Conservation (phyloP, 2,888 invertebrate genomes). For the Parnassius apollo region DNA sequence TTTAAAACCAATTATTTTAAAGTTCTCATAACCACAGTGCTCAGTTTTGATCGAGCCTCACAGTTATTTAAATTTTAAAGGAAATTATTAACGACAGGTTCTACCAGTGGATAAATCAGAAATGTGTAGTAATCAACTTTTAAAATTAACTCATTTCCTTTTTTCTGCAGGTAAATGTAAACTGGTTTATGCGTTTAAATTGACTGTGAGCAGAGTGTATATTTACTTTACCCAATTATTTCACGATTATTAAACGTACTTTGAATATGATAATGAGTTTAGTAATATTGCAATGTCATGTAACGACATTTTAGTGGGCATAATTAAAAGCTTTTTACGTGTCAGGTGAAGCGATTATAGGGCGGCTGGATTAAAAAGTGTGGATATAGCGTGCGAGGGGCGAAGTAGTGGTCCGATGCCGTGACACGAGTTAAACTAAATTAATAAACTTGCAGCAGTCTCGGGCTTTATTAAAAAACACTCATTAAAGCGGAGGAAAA, state of each 20-base stretch:
- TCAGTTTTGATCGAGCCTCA: slow-evolving; percentile 12
- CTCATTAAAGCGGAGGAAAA: slow-evolving; percentile 79
- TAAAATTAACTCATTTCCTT: slow-evolving; percentile 27
- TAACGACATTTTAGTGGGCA: slow-evolving; percentile 29
- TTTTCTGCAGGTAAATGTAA: slow-evolving; percentile 21
- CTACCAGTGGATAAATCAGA: slow-evolving; percentile 19
- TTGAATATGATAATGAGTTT: slow-evolving; percentile 15
- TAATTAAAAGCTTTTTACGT: slow-evolving; percentile 36
- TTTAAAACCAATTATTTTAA: slow-evolving; percentile 14
- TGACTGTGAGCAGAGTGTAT: slow-evolving; percentile 15
- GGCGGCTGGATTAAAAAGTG: slow-evolving; percentile 59
- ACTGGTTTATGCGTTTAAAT: slow-evolving; percentile 32
- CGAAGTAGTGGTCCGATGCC: slow-evolving; percentile 46
- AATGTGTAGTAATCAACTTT: slow-evolving; percentile 26
- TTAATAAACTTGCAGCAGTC: slow-evolving; percentile 79
- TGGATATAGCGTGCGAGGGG: slow-evolving; percentile 48
- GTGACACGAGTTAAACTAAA: slow-evolving; percentile 79
- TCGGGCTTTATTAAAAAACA: slow-evolving; percentile 80
- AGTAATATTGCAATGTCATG: slow-evolving; percentile 19
- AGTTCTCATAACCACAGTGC: slow-evolving; percentile 6
- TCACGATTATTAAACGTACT: slow-evolving; percentile 10
- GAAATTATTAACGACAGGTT: slow-evolving; percentile 23
- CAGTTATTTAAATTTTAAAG: slow-evolving; percentile 30
- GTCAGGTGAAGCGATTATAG: slow-evolving; percentile 39
- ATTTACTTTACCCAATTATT: slow-evolving; percentile 15